A percentile compares a stretch with the other conserved stretches of the same genome.
These are phyloP conservation scores for Sicus ferrugineus DNA, from an alignment of 2,888 invertebrate genomes.

Conservation along the genomic window DNA sequence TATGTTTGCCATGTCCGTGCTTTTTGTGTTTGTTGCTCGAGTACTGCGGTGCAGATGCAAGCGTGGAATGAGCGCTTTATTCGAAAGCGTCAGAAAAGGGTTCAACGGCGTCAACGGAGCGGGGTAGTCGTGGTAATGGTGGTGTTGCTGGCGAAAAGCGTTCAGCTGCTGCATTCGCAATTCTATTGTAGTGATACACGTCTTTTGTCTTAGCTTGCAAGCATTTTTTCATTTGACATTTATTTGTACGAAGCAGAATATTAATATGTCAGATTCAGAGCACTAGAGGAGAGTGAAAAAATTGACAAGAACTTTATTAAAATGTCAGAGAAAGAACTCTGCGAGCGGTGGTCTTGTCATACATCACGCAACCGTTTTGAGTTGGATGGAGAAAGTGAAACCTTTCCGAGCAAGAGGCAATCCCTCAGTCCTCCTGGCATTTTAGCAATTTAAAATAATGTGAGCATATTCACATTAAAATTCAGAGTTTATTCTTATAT, in stretches of 20 bases:
- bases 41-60: conserved; percentile 11
- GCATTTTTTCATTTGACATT: conserved; percentile 29
- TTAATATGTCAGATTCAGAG: conserved; percentile 30
- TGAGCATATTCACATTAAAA: too few relatives aligned
- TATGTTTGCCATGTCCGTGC: neutral
- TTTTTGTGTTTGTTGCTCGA: neutral
- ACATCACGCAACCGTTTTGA: neutral
- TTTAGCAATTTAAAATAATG: too few relatives aligned
- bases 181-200: neutral
- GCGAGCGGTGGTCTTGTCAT: neutral
- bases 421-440: too few relatives aligned
- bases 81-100: conserved; percentile 3
- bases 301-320: conserved; percentile 21
- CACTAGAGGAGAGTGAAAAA: conserved; percentile 13
- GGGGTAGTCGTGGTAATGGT: too few relatives aligned
- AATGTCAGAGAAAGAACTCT: neutral
- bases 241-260: conserved; percentile 22
- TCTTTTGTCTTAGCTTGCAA: neutral
- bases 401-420: too few relatives aligned
- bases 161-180: conserved; percentile 15
- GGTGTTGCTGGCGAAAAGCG: neutral
- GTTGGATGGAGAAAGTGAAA: neutral
- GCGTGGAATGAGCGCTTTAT: conserved; percentile 5
- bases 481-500: too few relatives aligned
- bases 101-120: neutral